Conservation (phyloP, 2,113 vertebrate genomes). For the Plecturocebus donacophilus region DNA sequence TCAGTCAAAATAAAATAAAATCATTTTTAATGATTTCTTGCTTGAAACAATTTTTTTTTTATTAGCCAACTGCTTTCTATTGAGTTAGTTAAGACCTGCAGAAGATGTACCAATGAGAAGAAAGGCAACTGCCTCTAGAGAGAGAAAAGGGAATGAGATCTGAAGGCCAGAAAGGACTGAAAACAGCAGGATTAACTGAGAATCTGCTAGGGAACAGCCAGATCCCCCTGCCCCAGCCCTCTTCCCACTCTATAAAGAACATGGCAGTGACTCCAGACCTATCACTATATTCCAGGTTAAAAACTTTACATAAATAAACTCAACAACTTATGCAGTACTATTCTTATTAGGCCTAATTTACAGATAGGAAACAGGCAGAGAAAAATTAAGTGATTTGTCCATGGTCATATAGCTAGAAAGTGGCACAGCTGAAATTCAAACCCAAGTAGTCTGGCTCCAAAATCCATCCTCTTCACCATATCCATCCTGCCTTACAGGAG, state of each 20-base stretch:
- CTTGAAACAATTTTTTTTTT: slow-evolving; percentile 17
- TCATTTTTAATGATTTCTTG: slow-evolving; percentile 31
- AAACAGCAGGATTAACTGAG: background rate
- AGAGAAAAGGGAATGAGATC: background rate
- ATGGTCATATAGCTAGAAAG: background rate
- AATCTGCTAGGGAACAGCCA: background rate
- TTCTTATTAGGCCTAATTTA: slow-evolving; percentile 18
- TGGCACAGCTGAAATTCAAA: background rate
- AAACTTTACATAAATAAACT: background rate
- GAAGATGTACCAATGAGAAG: background rate
- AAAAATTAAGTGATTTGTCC: background rate
- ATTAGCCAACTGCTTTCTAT: slow-evolving; percentile 30
- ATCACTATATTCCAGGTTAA: background rate
- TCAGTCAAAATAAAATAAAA: slow-evolving; percentile 32
- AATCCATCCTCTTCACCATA: slow-evolving; percentile 8
- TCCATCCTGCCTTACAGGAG: background rate
- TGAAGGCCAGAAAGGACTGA: background rate
- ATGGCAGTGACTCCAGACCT: background rate
- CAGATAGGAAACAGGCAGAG: slow-evolving; percentile 14
- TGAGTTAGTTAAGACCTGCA: background rate
- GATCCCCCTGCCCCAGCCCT: background rate
- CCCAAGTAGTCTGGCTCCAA: background rate
- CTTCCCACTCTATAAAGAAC: background rate
- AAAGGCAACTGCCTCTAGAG: background rate
- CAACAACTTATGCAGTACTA: background rate